A percentile compares a stretch with the other conserved stretches of the same genome.
Conservation (phyloP, 2,113 vertebrate genomes). For the Chrysochloris asiatica region DNA sequence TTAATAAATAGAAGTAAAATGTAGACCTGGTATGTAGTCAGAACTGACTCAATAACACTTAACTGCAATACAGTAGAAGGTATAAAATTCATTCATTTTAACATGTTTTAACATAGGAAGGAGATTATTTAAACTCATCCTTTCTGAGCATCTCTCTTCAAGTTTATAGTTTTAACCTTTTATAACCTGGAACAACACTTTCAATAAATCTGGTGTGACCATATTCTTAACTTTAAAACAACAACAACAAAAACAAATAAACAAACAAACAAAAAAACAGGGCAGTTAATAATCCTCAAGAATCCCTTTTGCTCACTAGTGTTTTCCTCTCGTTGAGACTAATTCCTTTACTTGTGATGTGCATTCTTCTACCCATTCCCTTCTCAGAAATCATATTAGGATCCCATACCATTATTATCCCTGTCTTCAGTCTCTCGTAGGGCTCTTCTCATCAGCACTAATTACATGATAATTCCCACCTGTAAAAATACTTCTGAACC, state of each 20-base stretch:
- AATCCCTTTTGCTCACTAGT: not conserved
- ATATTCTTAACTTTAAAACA: not conserved
- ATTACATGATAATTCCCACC: not conserved
- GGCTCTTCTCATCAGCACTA: not conserved
- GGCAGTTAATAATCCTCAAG: not conserved
- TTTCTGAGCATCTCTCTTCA: not conserved
- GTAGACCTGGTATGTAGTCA: too few relatives aligned
- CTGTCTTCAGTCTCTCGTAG: not conserved
- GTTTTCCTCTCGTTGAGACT: not conserved
- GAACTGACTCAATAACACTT: too few relatives aligned
- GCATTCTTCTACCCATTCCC: not conserved
- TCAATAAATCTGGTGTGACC: not conserved
- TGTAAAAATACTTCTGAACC: not conserved
- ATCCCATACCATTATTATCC: not conserved
- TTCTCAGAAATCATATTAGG: not conserved
- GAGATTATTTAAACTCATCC: not conserved
- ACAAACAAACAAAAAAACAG: not conserved
- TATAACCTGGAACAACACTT: not conserved
- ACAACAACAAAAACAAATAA: too few relatives aligned
- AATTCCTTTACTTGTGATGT: not conserved
- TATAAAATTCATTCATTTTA: conserved; percentile 1
- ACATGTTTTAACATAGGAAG: not conserved
- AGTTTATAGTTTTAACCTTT: not conserved
- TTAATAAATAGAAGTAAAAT: not conserved
- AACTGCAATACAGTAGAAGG: too few relatives aligned